Evolutionary conservation across 1,140 invertebrate genomes (phyloP).

Genomic region (Latrodectus geometricus): DNA sequence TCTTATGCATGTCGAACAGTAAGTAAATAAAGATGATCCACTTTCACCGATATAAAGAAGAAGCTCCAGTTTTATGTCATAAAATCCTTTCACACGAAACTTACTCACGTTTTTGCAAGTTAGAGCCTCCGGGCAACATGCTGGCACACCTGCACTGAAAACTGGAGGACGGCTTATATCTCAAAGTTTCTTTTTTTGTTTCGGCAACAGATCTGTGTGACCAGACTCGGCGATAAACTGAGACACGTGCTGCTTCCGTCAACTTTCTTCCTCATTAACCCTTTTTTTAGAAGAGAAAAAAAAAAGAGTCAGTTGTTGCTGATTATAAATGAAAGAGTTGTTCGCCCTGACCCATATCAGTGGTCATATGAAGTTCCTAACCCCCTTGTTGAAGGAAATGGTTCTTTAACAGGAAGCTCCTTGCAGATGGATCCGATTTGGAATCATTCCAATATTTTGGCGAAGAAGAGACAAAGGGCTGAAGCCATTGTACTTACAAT

Average conservation of each 20-base stretch:
- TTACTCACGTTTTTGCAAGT: not conserved
- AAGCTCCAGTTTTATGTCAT: not conserved
- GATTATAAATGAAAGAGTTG: not conserved
- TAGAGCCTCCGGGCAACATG: not conserved
- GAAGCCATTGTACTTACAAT: not conserved
- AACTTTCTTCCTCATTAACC: not conserved
- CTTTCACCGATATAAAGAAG: not conserved
- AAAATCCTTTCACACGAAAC: not conserved
- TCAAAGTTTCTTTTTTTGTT: not conserved
- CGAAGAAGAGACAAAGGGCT: not conserved
- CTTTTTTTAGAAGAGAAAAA: not conserved
- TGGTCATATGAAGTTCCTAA: not conserved
- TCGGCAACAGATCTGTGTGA: not conserved
- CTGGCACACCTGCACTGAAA: not conserved
- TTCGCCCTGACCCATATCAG: not conserved
- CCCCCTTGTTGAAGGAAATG: not conserved
- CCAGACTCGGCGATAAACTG: not conserved
- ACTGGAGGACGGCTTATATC: not conserved
- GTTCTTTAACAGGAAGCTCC: not conserved
- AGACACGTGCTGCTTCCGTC: not conserved
- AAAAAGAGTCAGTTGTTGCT: not conserved
- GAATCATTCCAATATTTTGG: not conserved
- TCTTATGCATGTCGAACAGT: too few relatives aligned
- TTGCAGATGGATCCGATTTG: not conserved
- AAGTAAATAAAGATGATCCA: not conserved